Conservation (phyloP, 2,797 vertebrate genomes). For the Coregonus sp. region DNA sequence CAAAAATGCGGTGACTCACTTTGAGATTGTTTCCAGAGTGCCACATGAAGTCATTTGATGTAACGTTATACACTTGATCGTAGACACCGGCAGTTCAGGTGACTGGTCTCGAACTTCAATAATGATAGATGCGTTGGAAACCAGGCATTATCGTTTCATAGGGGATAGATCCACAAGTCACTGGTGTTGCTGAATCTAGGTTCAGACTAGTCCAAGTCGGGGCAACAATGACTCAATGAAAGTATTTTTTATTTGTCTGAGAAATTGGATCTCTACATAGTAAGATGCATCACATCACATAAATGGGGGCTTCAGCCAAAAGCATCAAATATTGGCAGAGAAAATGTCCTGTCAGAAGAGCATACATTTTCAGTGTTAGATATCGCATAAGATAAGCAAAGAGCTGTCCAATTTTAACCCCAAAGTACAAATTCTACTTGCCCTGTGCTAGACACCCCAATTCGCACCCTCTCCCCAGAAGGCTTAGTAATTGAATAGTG, state of each 20-base stretch:
- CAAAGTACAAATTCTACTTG: not conserved
- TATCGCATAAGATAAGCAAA: not conserved
- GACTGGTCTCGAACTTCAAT: slow-evolving; percentile 7
- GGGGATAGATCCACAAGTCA: slow-evolving; percentile 1
- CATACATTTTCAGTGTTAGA: not conserved
- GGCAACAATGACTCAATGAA: not conserved
- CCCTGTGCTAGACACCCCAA: not conserved
- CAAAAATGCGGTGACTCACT: slow-evolving; percentile 23
- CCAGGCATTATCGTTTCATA: not conserved
- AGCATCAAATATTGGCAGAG: not conserved
- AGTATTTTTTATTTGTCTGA: not conserved
- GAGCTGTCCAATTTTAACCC: not conserved
- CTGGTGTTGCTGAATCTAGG: not conserved
- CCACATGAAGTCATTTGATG: slow-evolving; percentile 19
- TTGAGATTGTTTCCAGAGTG: slow-evolving; percentile 11
- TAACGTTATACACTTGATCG: slow-evolving; percentile 17
- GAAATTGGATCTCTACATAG: not conserved
- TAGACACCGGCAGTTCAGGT: not conserved
- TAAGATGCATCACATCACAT: not conserved
- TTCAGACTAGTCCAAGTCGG: not conserved
- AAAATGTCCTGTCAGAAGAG: not conserved
- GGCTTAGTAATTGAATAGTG: not conserved
- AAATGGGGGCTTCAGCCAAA: not conserved
- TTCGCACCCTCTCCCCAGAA: not conserved
- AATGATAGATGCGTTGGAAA: not conserved